Base-by-base conservation (phyloP, 1,140 invertebrate genomes). In the Macrobrachium nipponense region DNA sequence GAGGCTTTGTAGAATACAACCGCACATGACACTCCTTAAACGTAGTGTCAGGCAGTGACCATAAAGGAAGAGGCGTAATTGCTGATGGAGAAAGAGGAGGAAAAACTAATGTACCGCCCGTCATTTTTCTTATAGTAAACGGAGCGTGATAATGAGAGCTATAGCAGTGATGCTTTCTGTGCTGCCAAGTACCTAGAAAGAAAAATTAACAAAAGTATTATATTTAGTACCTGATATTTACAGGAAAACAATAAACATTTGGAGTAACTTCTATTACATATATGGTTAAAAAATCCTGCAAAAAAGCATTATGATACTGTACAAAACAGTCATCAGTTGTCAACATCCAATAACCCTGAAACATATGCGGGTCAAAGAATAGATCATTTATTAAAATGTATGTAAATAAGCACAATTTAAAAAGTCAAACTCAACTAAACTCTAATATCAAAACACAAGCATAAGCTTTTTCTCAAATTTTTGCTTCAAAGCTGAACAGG, bases 1-100 rank as follows among this genome's bases (percentile, higher is more conserved):
- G 77, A 17, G 84, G 84, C 20, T 86, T 86, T 58, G 77, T 86
- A 36, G 84, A 86, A 36, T 86, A 86, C 59, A 86, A 58, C 14
- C 84, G 84, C 27, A 86, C 75, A 23, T 75, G 77, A 44, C 84
- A 86, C 18, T 80, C 70, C 77, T 80, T 86, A 18, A 62, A 27
- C 51, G 78, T 44, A 72, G 77, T 72, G 43, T 86, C 60, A n/a
- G 84, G 84, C 36, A 80, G 58, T 27, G 68, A 27, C 84, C 77
- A 80, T 27, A 86, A 61, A 0, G 77, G 78, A 6, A 75, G 5
- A 51, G 77, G 27, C 6, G 77, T 59, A 44, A 61, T 15, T 36
- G 27, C 78, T 18, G 77, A 27, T 23, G 68, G 20, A 36, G 68
- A 70, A 12, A 70, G 20, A 14, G 18, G 68, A 27, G 68, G 23